phyloP scores from a whole-genome alignment of 2,888 invertebrate genomes.

The Physocephala rufipes region DNA sequence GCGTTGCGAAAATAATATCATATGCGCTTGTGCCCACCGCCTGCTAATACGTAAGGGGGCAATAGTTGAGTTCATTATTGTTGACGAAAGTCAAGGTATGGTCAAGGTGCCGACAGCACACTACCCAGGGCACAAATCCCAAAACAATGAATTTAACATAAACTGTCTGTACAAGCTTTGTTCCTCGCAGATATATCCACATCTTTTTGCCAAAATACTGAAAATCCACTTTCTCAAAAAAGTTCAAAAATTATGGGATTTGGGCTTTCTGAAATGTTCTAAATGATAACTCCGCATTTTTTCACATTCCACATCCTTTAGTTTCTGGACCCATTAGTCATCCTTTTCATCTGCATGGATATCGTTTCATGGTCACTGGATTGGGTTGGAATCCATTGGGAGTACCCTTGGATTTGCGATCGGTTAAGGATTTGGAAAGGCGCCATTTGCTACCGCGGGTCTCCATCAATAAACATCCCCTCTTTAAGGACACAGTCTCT shows the following conservation, averaged over 20 bases:
- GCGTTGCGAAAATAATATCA: constrained; percentile 42
- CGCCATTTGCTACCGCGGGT: constrained; percentile 42
- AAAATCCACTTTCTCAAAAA: too few species aligned
- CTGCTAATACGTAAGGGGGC: constrained; percentile 50
- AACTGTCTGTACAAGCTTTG: too few species aligned
- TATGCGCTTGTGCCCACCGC: constrained; percentile 55
- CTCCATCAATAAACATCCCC: constrained; percentile 47
- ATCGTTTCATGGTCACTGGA: constrained; percentile 60
- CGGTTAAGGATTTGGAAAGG: constrained; percentile 51
- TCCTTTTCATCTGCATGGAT: constrained; percentile 63
- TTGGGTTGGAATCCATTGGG: constrained; percentile 49
- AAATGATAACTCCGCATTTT: too few species aligned
- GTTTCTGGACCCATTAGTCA: constrained; percentile 57
- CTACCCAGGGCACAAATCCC: too few species aligned
- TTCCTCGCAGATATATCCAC: too few species aligned
- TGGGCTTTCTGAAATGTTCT: too few species aligned
- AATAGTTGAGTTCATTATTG: constrained; percentile 59
- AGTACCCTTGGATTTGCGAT: constrained; percentile 46
- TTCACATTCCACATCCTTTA: constrained; percentile 41
- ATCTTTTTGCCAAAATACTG: too few species aligned
- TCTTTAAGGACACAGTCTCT: constrained; percentile 60
- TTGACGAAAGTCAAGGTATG: constrained; percentile 57
- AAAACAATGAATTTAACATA: too few species aligned
- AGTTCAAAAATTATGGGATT: too few species aligned
- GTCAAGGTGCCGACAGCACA: constrained; percentile 28